These are phyloP conservation scores for Synergus gifuensis DNA, from an alignment of 2,888 invertebrate genomes.

Conservation along the genomic window DNA sequence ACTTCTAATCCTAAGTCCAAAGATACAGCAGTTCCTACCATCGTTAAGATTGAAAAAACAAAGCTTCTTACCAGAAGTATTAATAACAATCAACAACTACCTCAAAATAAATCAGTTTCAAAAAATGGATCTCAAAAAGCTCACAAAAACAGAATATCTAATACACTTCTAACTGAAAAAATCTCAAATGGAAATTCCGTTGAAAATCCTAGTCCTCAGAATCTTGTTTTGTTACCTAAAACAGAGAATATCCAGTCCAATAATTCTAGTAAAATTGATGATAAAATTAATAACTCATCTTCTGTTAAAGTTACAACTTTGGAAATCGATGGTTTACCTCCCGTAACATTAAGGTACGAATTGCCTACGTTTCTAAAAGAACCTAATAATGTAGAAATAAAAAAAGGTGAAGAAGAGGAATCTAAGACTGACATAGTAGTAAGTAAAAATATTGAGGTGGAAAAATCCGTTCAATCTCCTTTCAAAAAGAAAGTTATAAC, in stretches of 20 bases:
- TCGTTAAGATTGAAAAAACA: conserved; percentile 16
- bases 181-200: neutral
- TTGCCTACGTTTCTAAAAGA: conserved; percentile 27
- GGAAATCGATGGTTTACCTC: conserved; percentile 53
- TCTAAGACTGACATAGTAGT: neutral
- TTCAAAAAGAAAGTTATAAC: conserved; percentile 40
- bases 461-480: neutral
- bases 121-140: neutral
- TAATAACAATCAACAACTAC: neutral
- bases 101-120: neutral
- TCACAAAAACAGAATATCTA: neutral
- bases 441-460: neutral
- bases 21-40: neutral
- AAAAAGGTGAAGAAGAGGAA: neutral
- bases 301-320: conserved; percentile 48
- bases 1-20: neutral
- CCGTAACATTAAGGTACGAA: conserved; percentile 52
- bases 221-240: neutral
- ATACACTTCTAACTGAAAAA: neutral
- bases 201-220: neutral
- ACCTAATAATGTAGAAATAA: neutral
- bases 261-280: neutral
- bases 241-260: neutral
- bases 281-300: neutral
- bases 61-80: conserved; percentile 1